Evolutionary conservation across 2,113 vertebrate species (phyloP), one percentile per base, ranked within the genome.

Genomic region (Thryonomys swinderianus): DNA sequence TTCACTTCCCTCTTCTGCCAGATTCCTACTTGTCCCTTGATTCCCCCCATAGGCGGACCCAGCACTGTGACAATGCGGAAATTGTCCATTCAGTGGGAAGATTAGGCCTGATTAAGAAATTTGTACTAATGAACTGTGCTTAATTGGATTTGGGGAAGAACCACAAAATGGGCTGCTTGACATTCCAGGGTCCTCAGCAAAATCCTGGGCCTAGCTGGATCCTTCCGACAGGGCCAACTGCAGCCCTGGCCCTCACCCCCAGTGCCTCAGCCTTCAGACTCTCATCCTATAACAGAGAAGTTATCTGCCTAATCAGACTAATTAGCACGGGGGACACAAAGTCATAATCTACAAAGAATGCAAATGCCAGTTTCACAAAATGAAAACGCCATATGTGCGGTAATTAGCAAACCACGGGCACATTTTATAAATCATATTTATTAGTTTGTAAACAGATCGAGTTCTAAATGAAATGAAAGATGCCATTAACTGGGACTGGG

Each of bases 351-450:
- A 98, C 98, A 98, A 98, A 98, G 98, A 99, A 98, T 99, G 98
- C 98, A 98, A 98, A 98, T 98, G 98, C 98, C 98, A 98, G 98
- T 98, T 98, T 98, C 98, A 98, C 96, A 98, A 98, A 99, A 98
- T 94, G 97, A 97, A 98, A 98, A 97, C 94, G 95, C 98, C 98
- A 99, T 99, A 99, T 99, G 98, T 98, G 98, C 98, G 97, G 98
- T 98, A 99, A 99, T 99, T 99, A 99, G 98, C 97, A 97, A 98
- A 98, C 98, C 98, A 98, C 71, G 53, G 97, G 94, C 98, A 98
- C 98, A 98, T 98, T 98, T 98, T 98, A 98, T 98, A 98, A 99
- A 99, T 99, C 98, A 98, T 98, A 98, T 98, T 98, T 98, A 98
- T 98, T 99, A 98, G 98, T 98, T 98, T 98, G 80, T 98, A 98